phyloP scores from a whole-genome alignment of 2,113 vertebrate species.

The Melanostigma gelatinosum region DNA sequence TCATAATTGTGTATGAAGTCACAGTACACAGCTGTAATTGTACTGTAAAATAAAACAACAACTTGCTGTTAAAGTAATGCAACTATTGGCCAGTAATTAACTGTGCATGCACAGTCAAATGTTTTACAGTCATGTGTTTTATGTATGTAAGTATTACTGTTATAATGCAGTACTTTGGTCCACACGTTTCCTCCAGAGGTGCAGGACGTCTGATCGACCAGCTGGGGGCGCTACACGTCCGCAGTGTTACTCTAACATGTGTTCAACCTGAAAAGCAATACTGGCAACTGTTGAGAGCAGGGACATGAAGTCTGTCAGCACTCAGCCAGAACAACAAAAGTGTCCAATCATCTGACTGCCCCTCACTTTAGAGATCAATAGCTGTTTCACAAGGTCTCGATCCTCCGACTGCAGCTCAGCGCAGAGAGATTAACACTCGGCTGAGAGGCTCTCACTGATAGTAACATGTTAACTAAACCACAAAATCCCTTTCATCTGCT shows the following conservation, averaged over 20 bases:
- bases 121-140: not conserved
- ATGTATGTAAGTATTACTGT: not conserved
- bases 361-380: conserved; percentile 52
- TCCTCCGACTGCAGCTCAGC: not conserved
- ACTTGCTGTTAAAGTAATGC: not conserved
- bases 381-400: conserved; percentile 31
- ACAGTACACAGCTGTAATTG: not conserved
- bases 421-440: conserved; percentile 5
- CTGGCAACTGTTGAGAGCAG: conserved; percentile 53
- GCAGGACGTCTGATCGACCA: conserved; percentile 8
- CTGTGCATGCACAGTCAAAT: not conserved
- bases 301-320: conserved; percentile 53
- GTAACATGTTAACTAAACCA: conserved; percentile 35
- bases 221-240: conserved; percentile 40
- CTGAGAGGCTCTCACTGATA: conserved; percentile 3
- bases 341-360: conserved; percentile 52
- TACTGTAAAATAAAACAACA: not conserved
- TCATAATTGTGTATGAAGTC: not conserved
- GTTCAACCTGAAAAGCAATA: conserved; percentile 52
- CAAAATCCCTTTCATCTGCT: conserved; percentile 39
- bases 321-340: conserved; percentile 46
- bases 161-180: not conserved
- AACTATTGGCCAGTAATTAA: not conserved
- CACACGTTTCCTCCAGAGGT: not conserved
- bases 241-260: not conserved